Evolutionary conservation across 2,888 invertebrate genomes (phyloP), one percentile per base, ranked within the genome.

Genomic region (Altica lythri): DNA sequence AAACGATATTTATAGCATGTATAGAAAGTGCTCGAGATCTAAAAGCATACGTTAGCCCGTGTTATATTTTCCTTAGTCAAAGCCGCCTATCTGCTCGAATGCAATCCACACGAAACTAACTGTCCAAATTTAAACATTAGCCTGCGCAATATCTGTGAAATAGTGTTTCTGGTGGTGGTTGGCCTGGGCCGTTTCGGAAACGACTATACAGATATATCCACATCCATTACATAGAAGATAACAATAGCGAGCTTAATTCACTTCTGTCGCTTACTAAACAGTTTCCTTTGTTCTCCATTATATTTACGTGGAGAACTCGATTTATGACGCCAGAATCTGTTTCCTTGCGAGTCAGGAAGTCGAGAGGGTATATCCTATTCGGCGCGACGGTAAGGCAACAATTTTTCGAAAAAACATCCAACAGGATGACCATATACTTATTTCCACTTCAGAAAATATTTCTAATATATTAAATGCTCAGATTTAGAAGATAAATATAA

Each of bases 191-290:
- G 60, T 59, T 63, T 64, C 69, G 71, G 74, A 74, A 74, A 68
- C 68, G 63, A 22, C 51, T 51, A 65, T 65, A 68, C 66, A 67
- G 70, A 70, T 70, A 70, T 68, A 73, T 71, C 70, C 71, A 69
- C 71, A 73, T 73, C 72, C 71, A 72, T 73, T 73, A 71, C 72
- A 70, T 70, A 70, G 68, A 70, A 73, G 74, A 73, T 73, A 73
- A 73, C 73, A 73, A 74, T 74, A 66, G 69, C 67, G 63, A 67
- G 70, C 72, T 74, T 73, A 73, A 74, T 73, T 73, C 71, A 72
- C 71, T 72, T 72, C 69, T 72, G 72, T 71, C 71, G 69, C 69
- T 65, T 66, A 68, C 70, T 72, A 72, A 73, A 73, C 72, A 72
- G 73, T 71, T 72, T 72, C 73, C 72, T 73, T 73, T 72, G 72